phyloP scores from a whole-genome alignment of 1,140 invertebrate genomes.

The Pachyrhynchus sulphureomaculatus region DNA sequence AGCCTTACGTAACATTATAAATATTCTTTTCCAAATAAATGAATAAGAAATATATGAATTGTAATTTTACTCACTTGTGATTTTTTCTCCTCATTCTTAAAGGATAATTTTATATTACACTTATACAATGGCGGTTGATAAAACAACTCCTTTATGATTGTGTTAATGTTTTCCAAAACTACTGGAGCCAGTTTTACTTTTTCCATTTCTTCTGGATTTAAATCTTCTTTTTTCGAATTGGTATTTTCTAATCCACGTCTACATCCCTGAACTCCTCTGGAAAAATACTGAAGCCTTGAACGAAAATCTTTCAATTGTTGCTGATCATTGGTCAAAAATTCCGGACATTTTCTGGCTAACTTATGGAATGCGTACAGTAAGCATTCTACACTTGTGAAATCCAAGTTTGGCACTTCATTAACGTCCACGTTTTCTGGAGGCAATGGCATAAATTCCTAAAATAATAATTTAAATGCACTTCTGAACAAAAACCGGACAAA shows the following conservation, averaged over 20 bases:
- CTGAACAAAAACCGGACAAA: too few relatives aligned
- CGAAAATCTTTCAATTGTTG: slow-evolving; percentile 86
- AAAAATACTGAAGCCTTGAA: slow-evolving; percentile 87
- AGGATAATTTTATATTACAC: slow-evolving; percentile 81
- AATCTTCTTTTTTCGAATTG: slow-evolving; percentile 58
- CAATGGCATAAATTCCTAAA: slow-evolving; percentile 73
- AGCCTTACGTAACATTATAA: too few relatives aligned
- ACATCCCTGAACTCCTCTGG: slow-evolving; percentile 75
- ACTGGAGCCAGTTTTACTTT: slow-evolving; percentile 84
- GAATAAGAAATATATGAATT: too few relatives aligned
- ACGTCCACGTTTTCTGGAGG: slow-evolving; percentile 69
- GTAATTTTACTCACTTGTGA: slow-evolving; percentile 27
- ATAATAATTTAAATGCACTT: slow-evolving; percentile 5
- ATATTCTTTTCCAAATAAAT: too few relatives aligned
- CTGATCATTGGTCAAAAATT: slow-evolving; percentile 76
- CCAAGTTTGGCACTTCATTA: slow-evolving; percentile 71
- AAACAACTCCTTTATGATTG: slow-evolving; percentile 92
- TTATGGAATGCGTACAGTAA: slow-evolving; percentile 88
- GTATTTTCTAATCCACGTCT: slow-evolving; percentile 33
- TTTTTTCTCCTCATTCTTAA: slow-evolving; percentile 65
- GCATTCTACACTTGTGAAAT: slow-evolving; percentile 94
- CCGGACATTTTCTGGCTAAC: slow-evolving; percentile 76
- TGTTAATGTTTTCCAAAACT: slow-evolving; percentile 83
- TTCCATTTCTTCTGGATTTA: slow-evolving; percentile 64
- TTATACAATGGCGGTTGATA: slow-evolving; percentile 93